Evolutionary conservation across 1,140 invertebrate genomes (phyloP).

Genomic region (Harpegnathos saltator): DNA sequence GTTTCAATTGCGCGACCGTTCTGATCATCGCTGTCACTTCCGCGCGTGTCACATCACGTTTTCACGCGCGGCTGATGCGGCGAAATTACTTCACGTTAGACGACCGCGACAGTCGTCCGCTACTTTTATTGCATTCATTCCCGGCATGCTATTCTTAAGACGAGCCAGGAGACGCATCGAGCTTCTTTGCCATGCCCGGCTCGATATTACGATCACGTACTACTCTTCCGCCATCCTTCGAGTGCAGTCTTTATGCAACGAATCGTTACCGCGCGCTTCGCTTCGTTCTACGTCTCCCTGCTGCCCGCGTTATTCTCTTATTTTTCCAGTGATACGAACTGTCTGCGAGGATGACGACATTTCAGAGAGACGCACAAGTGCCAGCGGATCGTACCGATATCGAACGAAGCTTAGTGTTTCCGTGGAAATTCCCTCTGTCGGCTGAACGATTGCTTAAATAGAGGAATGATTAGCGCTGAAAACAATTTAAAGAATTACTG

Average conservation of each 20-base stretch:
- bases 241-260: slow-evolving; percentile 57
- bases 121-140: slow-evolving; percentile 31
- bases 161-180: slow-evolving; percentile 25
- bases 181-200: not conserved
- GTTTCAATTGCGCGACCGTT: slow-evolving; percentile 16
- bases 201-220: slow-evolving; percentile 61
- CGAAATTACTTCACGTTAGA: slow-evolving; percentile 20
- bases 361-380: not conserved
- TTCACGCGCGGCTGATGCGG: slow-evolving; percentile 1
- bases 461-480: not conserved
- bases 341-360: slow-evolving; percentile 36
- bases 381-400: slow-evolving; percentile 1
- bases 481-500: not conserved
- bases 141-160: slow-evolving; percentile 37
- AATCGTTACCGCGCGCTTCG: slow-evolving; percentile 43
- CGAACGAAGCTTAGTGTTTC: not conserved
- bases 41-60: slow-evolving; percentile 24
- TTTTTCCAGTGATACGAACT: slow-evolving; percentile 44
- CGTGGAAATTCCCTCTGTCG: not conserved
- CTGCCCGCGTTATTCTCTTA: slow-evolving; percentile 4
- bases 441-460: not conserved
- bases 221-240: slow-evolving; percentile 40
- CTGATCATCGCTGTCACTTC: slow-evolving; percentile 33
- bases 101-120: slow-evolving; percentile 5
- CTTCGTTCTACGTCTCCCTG: slow-evolving; percentile 45